These are phyloP conservation scores for Chlamydotis undulata DNA, from an alignment of 2,113 vertebrate species.

Conservation along the genomic window DNA sequence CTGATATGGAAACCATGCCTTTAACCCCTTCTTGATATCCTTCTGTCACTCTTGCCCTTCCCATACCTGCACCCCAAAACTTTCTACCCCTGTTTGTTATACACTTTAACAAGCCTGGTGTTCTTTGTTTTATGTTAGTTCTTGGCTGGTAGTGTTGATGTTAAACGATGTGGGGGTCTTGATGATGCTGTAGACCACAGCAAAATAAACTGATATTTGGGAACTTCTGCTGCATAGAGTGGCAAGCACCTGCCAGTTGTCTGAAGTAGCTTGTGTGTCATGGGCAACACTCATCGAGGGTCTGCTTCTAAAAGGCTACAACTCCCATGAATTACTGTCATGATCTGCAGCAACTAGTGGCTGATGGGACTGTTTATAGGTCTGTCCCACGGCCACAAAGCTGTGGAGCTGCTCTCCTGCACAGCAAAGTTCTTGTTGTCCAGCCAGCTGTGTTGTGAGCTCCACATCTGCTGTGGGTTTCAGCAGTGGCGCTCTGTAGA, in stretches of 20 bases:
- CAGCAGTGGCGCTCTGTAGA: fast-evolving
- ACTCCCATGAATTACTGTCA: background rate
- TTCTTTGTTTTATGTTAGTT: background rate
- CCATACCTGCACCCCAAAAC: background rate
- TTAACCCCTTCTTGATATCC: background rate
- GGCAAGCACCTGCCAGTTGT: background rate
- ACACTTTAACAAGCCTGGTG: no score
- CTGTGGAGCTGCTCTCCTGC: background rate
- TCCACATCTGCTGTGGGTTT: background rate
- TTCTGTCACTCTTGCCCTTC: background rate
- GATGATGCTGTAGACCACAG: background rate
- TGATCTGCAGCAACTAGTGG: background rate
- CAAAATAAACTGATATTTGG: background rate
- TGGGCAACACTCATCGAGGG: background rate
- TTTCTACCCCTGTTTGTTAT: background rate
- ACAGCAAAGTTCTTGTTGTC: fast-evolving
- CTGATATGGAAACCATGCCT: background rate
- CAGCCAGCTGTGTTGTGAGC: background rate
- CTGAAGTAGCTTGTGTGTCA: background rate
- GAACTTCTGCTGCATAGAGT: background rate
- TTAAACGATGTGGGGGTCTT: background rate
- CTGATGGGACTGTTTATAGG: background rate
- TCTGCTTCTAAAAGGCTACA: background rate
- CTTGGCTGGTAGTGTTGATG: background rate
- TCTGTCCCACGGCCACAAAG: background rate